Evolutionary conservation across 2,888 invertebrate species (phyloP), one percentile per base, ranked within the genome.

Genomic region (Gymnocheta viridis): DNA sequence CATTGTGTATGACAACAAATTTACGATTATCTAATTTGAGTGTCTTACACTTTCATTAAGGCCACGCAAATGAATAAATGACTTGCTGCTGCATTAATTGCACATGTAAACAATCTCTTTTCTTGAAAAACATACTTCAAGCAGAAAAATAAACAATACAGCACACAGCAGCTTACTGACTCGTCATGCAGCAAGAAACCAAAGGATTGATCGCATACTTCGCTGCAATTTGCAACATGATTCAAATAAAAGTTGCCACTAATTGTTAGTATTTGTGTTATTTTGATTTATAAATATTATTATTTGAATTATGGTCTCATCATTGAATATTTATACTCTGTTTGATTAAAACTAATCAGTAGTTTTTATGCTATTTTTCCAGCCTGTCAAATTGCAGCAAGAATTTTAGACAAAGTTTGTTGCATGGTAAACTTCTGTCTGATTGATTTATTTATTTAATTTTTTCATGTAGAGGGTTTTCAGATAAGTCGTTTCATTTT

Each of bases 1-100:
- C 77, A 84, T 72, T 69, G 83, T 54, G 67, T 62, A 67, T 84
- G 83, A 73, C 81, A 77, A 73, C 76, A 84, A 76, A 67, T 84
- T 77, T 64, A 84, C 70, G 80, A 80, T 80, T 67, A 44, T 29
- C 35, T 1, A 7, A 24, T 51, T 19, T 27, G 6, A 27, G 10
- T n/a, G 24, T 69, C 24, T 35, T 35, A 56, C 35, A 56, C 27
- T 41, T 29, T n/a, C 41, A 54, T 10, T 72, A 22, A 44, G 17
- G 44, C 14, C 54, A 56, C 24, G 32, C n/a, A n/a, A n/a, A n/a
- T n/a, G n/a, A n/a, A n/a, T n/a, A n/a, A n/a, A n/a, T n/a, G n/a
- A n/a, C n/a, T 54, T 41, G 14, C 24, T 62, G 47, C 32, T 51
- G 41, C 22, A 49, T 29, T 6, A 44, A 24, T 56, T 14, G 29